Evolutionary conservation across 1,140 invertebrate species (phyloP), one percentile per base, ranked within the genome.

Genomic region (Cyclargus thomasi): DNA sequence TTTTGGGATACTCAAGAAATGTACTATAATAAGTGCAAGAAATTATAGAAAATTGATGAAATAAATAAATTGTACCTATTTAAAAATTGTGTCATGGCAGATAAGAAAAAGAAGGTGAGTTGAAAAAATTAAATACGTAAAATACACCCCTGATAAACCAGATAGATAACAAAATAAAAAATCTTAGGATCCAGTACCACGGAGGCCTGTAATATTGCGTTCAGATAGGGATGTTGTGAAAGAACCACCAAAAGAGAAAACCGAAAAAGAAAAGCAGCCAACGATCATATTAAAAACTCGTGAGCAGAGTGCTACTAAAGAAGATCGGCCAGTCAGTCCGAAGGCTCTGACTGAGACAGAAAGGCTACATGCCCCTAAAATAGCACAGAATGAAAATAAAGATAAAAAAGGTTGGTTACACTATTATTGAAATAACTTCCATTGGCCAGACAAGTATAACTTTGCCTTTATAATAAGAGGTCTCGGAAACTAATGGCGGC

Each of bases 361-460:
- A 67, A 75, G 77, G 14, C 78, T 78, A 17, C 80, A 88, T 65
- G 81, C 85, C 16, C 78, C 73, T 65, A 91, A 90, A 74, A 91
- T 91, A 70, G 88, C 83, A 59, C 89, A 91, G 68, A 90, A 91
- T 83, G 90, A 90, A 77, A 78, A 82, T 67, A 91, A 91, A 71
- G 90, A 90, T 59, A 91, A 88, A 75, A 90, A 86, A 80, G 75
- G 66, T 73, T 65, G 39, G 17, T 47, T 35, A 39, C 10, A 53
- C 10, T 20, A 21, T n/a, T n/a, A n/a, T n/a, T n/a, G n/a, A n/a
- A n/a, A n/a, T n/a, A n/a, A n/a, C n/a, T n/a, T n/a, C n/a, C n/a
- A n/a, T n/a, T n/a, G n/a, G n/a, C n/a, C n/a, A n/a, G n/a, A n/a
- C n/a, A n/a, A n/a, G n/a, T n/a, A n/a, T n/a, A n/a, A n/a, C n/a